phyloP scores from a whole-genome alignment of 2,888 invertebrate species.

The Gari tellinella region DNA sequence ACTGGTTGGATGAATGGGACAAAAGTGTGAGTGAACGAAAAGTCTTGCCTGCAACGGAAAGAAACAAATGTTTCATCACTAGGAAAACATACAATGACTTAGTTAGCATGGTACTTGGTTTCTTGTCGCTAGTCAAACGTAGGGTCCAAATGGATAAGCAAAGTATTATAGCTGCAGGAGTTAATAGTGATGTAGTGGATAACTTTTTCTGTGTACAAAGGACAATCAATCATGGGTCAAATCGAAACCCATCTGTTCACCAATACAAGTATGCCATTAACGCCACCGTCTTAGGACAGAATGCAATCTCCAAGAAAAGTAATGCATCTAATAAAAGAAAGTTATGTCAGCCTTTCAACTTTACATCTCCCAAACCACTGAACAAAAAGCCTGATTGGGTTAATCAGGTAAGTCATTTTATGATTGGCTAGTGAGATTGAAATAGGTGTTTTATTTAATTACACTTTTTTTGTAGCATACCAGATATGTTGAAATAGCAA shows the following conservation, averaged over 20 bases:
- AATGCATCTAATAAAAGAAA: conserved; percentile 28
- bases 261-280: conserved; percentile 41
- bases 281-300: conserved; percentile 36
- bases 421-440: no score
- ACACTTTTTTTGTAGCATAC: no score
- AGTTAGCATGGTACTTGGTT: conserved; percentile 30
- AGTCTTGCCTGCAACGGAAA: conserved; percentile 11
- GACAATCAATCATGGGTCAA: conserved; percentile 28
- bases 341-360: conserved; percentile 22
- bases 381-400: conserved; percentile 9
- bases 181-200: conserved; percentile 39
- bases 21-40: neutral
- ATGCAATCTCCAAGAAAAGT: conserved; percentile 36
- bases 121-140: conserved; percentile 15
- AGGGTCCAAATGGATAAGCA: conserved; percentile 16
- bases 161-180: conserved; percentile 30
- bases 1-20: conserved; percentile 25
- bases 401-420: conserved; percentile 1
- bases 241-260: conserved; percentile 26
- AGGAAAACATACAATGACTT: conserved; percentile 28
- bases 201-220: conserved; percentile 40
- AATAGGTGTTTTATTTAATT: no score
- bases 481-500: no score
- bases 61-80: conserved; percentile 21
- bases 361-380: conserved; percentile 19